Evolutionary conservation across 2,797 vertebrate genomes (phyloP), one percentile per base, ranked within the genome.

Genomic region (Tenualosa thibaudeaui): DNA sequence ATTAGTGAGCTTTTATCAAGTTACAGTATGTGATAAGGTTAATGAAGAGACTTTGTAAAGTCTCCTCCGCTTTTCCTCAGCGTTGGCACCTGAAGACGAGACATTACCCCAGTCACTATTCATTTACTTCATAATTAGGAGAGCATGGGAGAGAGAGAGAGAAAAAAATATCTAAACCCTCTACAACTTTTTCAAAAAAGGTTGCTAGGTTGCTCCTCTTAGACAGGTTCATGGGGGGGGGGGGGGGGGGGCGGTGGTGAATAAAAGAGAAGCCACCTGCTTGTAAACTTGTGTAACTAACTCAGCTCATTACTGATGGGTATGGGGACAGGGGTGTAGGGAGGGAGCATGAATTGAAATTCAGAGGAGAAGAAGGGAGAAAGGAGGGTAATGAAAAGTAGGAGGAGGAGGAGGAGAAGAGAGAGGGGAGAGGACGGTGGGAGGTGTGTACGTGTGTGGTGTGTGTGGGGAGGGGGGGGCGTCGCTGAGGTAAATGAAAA

Each of bases 1-100:
- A 88, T 88, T 89, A 86, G 85, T 81, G 87, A 83, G 82, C 85
- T 87, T 90, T 89, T 85, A 88, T 89, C 89, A 89, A 90, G 89
- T 86, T 88, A 85, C 88, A 85, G 60, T 78, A 85, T 86, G 85
- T 88, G 87, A 90, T 89, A 88, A 86, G 87, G 87, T 86, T 87
- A 90, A 86, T 87, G 86, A 87, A 86, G 84, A 81, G 84, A 88
- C 86, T 88, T 89, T 87, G 84, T 82, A 84, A 86, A 89, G 87
- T 86, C 60, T 85, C 49, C 84, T 84, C 84, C 56, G 60, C 15
- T 56, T 86, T 86, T 24, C 6, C 71, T 86, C 87, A 31, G 83
- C 43, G 81, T 85, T 85, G 81, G 56, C 81, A 87, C 65, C 51
- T 37, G 75, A 83, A 84, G 84, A 81, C 62, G 7, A 88, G 86